phyloP scores from a whole-genome alignment of 2,888 invertebrate genomes.

The Erebia epiphron region DNA sequence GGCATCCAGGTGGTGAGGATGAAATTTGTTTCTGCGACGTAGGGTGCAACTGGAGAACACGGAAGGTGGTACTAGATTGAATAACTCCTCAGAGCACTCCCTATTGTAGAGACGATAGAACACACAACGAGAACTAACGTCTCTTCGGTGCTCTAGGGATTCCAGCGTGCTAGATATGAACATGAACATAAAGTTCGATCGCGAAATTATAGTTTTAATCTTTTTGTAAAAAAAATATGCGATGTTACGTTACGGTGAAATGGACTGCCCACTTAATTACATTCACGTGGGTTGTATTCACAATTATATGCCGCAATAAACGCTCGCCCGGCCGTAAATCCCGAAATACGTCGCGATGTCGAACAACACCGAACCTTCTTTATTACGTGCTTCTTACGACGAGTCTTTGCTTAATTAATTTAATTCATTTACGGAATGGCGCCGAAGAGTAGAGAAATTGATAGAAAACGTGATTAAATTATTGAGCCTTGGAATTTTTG shows the following conservation, averaged over 20 bases:
- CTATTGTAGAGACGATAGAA: too few species aligned
- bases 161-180: too few species aligned
- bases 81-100: too few species aligned
- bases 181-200: too few species aligned
- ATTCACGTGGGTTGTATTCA: slow-evolving; percentile 36
- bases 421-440: neutral
- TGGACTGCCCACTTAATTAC: slow-evolving; percentile 36
- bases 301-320: slow-evolving; percentile 40
- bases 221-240: neutral
- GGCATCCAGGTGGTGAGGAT: too few species aligned
- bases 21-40: too few species aligned
- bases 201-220: too few species aligned
- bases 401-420: slow-evolving; percentile 19
- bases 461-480: neutral
- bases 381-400: slow-evolving; percentile 14
- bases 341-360: slow-evolving; percentile 21
- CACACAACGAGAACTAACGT: too few species aligned
- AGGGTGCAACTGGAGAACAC: too few species aligned
- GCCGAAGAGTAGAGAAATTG: neutral
- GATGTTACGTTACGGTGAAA: slow-evolving; percentile 30
- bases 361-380: slow-evolving; percentile 27
- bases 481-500: too few species aligned
- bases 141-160: too few species aligned
- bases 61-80: too few species aligned
- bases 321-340: slow-evolving; percentile 28